Base-by-base conservation (phyloP, 2,797 vertebrate genomes). In the Argya squamiceps region DNA sequence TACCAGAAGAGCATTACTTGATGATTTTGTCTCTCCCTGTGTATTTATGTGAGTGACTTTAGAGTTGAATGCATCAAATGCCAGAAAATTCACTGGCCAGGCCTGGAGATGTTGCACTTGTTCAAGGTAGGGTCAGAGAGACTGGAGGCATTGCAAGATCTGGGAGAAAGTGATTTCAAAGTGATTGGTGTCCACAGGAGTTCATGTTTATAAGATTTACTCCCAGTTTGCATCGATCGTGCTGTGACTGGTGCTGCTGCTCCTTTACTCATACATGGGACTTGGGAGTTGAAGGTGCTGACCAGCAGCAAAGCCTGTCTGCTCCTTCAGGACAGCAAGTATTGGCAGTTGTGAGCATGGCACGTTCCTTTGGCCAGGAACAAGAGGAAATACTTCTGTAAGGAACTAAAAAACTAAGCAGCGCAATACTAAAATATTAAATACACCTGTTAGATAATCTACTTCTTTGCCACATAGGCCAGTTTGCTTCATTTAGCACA, bases 151-250 rank as follows among this genome's bases (percentile, higher is more conserved):
- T 10, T 69, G 39, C 47, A 80, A 53, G 52, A 46, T 43, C 29
- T 2, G 8, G 18, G 17, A 69, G 14, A 13, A 52, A 68, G 30
- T 10, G 32, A 46, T 68, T 89, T 69, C 59, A 30, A 67, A 36
- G 12, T 21, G 21, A 21, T 6, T 2, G 3, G 30, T 64, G 58
- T 67, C 43, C 0, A 5, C n/a, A 56, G 74, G 27, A 56, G 14
- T 6, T 6, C 12, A 3, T 12, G 19, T 26, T 89, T 56, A 50
- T 73, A 46, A 82, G 44, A 36, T 29, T 67, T 59, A 36, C 14
- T 73, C 36, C 52, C 41, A 16, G 14, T 39, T 76, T 59, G 10
- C 4, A 2, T 3, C 0, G 0, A 37, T 56, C 32, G 4, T 30
- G 46, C 46, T 77, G 41, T 63, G 56, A 30, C n/a, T 56, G 39